Base-by-base conservation (phyloP, 1,140 invertebrate species). In the Hesperophylax magnus region DNA sequence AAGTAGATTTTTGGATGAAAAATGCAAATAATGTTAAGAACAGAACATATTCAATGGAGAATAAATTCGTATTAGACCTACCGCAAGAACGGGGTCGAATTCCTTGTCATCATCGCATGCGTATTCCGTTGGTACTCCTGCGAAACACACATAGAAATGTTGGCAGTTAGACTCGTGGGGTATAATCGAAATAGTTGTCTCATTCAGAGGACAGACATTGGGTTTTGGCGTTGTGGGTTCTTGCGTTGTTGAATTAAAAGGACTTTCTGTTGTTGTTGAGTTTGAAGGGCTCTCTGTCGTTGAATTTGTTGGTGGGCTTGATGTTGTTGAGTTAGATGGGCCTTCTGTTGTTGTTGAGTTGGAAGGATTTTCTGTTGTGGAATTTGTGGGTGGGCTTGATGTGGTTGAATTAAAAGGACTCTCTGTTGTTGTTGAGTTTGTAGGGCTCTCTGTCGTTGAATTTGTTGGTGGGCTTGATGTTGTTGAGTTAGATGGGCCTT, bases 81-180 rank as follows among this genome's bases (percentile, higher is more conserved):
- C 61, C 61, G 24, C 20, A 5, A 17, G 15, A 24, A 17, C 5
- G 15, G 61, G 24, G 24, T 65, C 24, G 24, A 65, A 65, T 17
- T 65, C 61, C 24, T 65, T 17, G 61, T 31, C 61, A 31, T 65
- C 61, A 24, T 65, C 61, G 14, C 61, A 65, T 15, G 18, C 7
- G 15, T 65, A 65, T 24, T 17, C 20, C 0, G 61, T n/a, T 31
- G 61, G 11, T 24, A 24, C 17, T 22, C 61, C 61, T 8, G 18
- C 24, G 61, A 65, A 65, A 31, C 61, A 65, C 18, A 65, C 24
- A 8, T 65, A 65, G 61, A 65, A 65, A 4, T 65, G 4, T 65
- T 65, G 61, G 24, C 61, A 65, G 24, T 9, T 17, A 24, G 18
- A 6, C 24, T 22, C 15, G 24, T 65, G 18, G 15, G 61, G 20